Conservation (phyloP, 2,797 vertebrate genomes). For the Sus cebifrons region DNA sequence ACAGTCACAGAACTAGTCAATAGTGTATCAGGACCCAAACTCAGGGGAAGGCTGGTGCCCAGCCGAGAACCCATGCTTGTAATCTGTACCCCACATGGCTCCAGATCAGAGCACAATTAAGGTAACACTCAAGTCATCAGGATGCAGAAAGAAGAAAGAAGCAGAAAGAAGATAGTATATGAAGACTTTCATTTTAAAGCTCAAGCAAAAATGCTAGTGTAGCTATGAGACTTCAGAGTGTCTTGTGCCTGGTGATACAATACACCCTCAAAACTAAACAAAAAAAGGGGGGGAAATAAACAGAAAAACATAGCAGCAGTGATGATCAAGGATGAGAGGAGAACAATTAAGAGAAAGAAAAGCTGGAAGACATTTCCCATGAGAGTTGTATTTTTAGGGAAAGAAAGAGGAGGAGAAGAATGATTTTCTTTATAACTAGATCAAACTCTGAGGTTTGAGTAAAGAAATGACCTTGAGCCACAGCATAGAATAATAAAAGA, state of each 20-base stretch:
- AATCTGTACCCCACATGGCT: background rate
- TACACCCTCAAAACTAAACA: background rate
- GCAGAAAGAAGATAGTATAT: background rate
- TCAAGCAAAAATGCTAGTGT: background rate
- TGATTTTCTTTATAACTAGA: constrained; percentile 45
- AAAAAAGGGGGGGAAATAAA: background rate
- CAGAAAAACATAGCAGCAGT: background rate
- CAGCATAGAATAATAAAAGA: constrained; percentile 75
- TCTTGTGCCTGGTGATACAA: background rate
- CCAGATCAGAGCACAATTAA: background rate
- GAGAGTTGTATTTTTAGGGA: constrained; percentile 45
- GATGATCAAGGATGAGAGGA: constrained; percentile 41
- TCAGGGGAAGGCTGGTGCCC: background rate
- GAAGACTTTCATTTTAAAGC: background rate
- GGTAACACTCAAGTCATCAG: background rate
- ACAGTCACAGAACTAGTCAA: background rate
- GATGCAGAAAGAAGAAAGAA: background rate
- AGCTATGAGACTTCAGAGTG: background rate
- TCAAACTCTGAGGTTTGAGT: constrained; percentile 66
- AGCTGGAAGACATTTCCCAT: background rate
- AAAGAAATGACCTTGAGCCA: constrained; percentile 78
- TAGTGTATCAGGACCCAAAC: background rate
- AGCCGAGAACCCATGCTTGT: background rate
- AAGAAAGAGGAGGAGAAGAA: background rate
- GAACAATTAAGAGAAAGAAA: constrained; percentile 30